phyloP scores from a whole-genome alignment of 2,797 vertebrate genomes.

The Rachycentron canadum region DNA sequence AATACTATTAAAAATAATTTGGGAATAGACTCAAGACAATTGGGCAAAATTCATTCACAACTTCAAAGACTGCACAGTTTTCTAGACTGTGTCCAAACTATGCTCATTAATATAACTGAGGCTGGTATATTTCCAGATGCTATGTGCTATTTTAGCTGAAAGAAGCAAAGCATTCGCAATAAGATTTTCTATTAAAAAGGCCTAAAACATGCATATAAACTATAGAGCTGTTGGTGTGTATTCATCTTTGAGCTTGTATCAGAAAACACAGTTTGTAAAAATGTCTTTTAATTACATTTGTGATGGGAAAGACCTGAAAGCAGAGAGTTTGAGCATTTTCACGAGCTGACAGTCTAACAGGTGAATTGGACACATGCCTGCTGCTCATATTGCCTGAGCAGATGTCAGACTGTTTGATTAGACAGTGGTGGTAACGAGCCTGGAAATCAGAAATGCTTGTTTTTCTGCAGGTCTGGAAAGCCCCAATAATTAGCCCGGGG shows the following conservation, averaged over 20 bases:
- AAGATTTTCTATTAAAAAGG: slow-evolving; percentile 7
- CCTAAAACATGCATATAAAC: background rate
- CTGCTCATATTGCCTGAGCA: slow-evolving; percentile 62
- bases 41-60: slow-evolving; percentile 4
- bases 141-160: slow-evolving; percentile 11
- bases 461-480: slow-evolving; percentile 75
- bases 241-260: slow-evolving; percentile 1
- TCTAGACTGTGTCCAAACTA: slow-evolving; percentile 45
- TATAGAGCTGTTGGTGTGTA: background rate
- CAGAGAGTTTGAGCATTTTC: slow-evolving; percentile 43
- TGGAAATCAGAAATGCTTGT: slow-evolving; percentile 74
- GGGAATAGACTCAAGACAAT: slow-evolving; percentile 16
- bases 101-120: slow-evolving; percentile 58
- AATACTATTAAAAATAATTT: slow-evolving; percentile 43
- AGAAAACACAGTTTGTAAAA: slow-evolving; percentile 29
- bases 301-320: slow-evolving; percentile 49
- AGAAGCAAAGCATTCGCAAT: slow-evolving; percentile 14
- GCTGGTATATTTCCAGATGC: slow-evolving; percentile 51
- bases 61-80: slow-evolving; percentile 58
- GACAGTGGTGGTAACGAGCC: slow-evolving; percentile 67
- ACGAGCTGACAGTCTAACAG: slow-evolving; percentile 69
- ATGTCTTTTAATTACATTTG: slow-evolving; percentile 54
- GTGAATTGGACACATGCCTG: slow-evolving; percentile 74
- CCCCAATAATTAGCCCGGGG: slow-evolving; percentile 79
- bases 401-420: slow-evolving; percentile 76